Percentiles rank a stretch among this genome's conserved stretches.
These are phyloP conservation scores for Eutrigla gurnardus DNA, from an alignment of 2,797 vertebrate species.

Conservation along the genomic window DNA sequence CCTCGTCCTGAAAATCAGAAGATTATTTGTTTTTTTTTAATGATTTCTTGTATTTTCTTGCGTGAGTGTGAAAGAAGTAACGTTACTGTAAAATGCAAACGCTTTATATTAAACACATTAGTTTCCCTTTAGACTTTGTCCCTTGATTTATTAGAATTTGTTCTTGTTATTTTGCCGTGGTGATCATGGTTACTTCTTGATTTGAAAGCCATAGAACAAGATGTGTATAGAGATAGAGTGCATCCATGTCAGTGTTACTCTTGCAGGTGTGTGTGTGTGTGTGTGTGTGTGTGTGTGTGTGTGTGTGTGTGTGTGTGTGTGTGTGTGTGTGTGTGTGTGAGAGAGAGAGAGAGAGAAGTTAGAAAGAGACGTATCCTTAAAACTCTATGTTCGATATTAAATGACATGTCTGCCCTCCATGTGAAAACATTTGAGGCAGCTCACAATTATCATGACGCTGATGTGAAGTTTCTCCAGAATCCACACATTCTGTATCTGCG, in stretches of 20 bases:
- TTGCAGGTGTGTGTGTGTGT: constrained; percentile 11
- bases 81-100: no score
- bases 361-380: background rate
- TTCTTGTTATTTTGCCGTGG: background rate
- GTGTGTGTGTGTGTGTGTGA: constrained; percentile 12
- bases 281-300: background rate
- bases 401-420: background rate
- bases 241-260: background rate
- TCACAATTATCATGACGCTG: no score
- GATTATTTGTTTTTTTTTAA: background rate
- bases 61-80: no score
- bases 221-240: background rate
- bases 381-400: background rate
- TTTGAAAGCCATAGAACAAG: background rate
- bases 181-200: background rate
- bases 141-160: background rate
- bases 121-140: background rate
- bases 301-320: constrained; percentile 8
- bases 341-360: background rate
- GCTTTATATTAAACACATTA: background rate
- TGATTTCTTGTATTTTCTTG: background rate
- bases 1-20: background rate
- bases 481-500: background rate
- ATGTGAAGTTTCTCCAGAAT: no score
- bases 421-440: background rate